Conservation (phyloP, 2,888 invertebrate genomes). For the Opisthograptis luteolata region DNA sequence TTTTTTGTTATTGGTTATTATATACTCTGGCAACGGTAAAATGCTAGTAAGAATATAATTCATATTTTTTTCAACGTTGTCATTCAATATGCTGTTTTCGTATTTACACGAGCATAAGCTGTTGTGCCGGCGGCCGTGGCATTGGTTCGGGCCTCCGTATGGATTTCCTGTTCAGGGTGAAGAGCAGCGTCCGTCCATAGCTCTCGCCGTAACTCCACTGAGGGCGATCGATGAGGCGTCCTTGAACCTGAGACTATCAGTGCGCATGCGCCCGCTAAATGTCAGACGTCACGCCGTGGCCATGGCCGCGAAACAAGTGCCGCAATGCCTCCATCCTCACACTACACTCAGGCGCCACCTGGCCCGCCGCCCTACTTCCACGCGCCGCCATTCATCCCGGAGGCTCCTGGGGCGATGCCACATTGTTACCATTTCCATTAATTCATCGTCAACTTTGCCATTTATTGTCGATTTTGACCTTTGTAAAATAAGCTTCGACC, state of each 20-base stretch:
- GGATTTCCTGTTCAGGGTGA: conserved; percentile 53
- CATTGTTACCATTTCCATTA: conserved; percentile 47
- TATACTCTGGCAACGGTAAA: too few species aligned
- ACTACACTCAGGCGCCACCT: conserved; percentile 30
- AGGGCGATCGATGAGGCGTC: conserved; percentile 71
- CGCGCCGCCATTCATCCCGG: conserved; percentile 59
- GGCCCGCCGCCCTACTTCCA: conserved; percentile 27
- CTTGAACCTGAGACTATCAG: conserved; percentile 68
- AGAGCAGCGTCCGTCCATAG: conserved; percentile 68
- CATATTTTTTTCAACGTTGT: too few species aligned
- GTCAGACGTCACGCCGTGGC: conserved; percentile 74
- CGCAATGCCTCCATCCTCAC: conserved; percentile 45
- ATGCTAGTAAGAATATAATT: too few species aligned
- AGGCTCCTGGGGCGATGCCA: conserved; percentile 50
- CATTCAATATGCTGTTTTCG: too few species aligned
- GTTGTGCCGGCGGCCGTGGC: conserved; percentile 59
- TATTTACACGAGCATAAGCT: too few species aligned
- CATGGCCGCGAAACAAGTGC: conserved; percentile 74
- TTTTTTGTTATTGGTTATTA: too few species aligned
- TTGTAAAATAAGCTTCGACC: conserved; percentile 63
- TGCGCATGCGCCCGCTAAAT: conserved; percentile 68
- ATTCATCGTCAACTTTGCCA: conserved; percentile 67
- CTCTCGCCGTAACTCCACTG: conserved; percentile 58
- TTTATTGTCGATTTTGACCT: conserved; percentile 72
- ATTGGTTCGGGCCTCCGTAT: conserved; percentile 53